Percentiles rank a stretch among this genome's conserved stretches.
Evolutionary conservation across 2,888 invertebrate species (phyloP).

Genomic region (Drosophila flavopinicola): DNA sequence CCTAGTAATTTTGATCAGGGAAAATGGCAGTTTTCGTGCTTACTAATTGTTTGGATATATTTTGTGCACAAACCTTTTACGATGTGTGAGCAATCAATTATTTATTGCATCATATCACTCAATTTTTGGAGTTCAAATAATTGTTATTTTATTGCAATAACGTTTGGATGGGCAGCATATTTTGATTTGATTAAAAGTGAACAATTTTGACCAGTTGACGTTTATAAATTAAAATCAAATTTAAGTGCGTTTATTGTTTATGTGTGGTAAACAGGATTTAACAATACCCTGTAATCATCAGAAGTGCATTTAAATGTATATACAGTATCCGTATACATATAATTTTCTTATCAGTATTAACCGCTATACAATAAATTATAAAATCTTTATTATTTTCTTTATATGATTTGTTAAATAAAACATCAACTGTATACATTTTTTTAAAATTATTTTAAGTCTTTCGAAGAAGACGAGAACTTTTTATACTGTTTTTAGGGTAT

Average conservation of each 20-base stretch:
- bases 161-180: slow-evolving; percentile 23
- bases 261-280: slow-evolving; percentile 2
- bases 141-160: slow-evolving; percentile 1
- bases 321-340: no score
- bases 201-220: slow-evolving; percentile 47
- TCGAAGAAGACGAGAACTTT: no score
- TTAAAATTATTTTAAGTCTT: no score
- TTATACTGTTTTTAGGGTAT: background rate
- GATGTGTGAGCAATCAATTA: slow-evolving; percentile 27
- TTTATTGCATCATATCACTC: slow-evolving; percentile 31
- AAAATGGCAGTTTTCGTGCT: slow-evolving; percentile 36
- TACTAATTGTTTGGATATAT: slow-evolving; percentile 49
- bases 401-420: no score
- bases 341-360: no score
- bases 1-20: slow-evolving; percentile 12
- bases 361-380: no score
- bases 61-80: background rate
- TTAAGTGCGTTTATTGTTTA: background rate
- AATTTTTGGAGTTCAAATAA: slow-evolving; percentile 1
- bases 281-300: background rate
- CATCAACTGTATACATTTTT: background rate
- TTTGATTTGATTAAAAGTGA: slow-evolving; percentile 65
- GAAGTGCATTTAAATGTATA: no score
- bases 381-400: no score
- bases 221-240: slow-evolving; percentile 36